Evolutionary conservation across 2,113 vertebrate species (phyloP).

Genomic region (Neoarius graeffei): DNA sequence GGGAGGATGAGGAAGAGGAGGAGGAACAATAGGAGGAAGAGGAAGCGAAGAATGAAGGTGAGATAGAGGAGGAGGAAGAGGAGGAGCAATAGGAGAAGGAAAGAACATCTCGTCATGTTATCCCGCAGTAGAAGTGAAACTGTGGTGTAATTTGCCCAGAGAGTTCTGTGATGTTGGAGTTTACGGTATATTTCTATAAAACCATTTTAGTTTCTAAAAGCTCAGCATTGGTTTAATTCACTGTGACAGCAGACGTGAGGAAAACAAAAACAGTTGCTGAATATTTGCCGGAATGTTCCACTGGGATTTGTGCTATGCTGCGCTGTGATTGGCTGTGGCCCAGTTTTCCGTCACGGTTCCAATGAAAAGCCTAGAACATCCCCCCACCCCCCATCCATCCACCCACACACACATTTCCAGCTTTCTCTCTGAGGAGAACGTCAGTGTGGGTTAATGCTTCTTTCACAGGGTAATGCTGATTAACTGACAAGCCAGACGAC

Average conservation of each 20-base stretch:
- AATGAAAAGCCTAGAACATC: not conserved
- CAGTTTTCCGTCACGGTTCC: not conserved
- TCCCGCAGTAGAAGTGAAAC: not conserved
- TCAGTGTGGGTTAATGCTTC: not conserved
- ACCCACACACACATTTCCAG: not conserved
- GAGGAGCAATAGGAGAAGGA: not conserved
- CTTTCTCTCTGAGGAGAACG: not conserved
- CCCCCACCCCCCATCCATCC: not conserved
- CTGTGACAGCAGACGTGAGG: not conserved
- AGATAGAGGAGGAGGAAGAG: not conserved
- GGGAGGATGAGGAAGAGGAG: not conserved
- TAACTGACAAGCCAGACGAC: too few species aligned
- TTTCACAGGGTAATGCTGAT: too few species aligned
- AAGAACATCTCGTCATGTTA: not conserved
- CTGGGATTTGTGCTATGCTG: not conserved
- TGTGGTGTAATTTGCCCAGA: not conserved
- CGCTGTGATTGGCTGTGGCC: not conserved
- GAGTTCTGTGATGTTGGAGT: not conserved
- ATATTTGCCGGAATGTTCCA: not conserved
- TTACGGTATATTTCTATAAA: not conserved
- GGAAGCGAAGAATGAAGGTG: not conserved
- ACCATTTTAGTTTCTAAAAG: not conserved
- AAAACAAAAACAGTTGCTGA: not conserved
- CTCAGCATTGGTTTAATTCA: not conserved
- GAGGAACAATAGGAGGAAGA: not conserved